Percentiles rank a stretch among this genome's conserved stretches.
Conservation (phyloP, 2,888 invertebrate genomes). For the Cryptus viduatorius region DNA sequence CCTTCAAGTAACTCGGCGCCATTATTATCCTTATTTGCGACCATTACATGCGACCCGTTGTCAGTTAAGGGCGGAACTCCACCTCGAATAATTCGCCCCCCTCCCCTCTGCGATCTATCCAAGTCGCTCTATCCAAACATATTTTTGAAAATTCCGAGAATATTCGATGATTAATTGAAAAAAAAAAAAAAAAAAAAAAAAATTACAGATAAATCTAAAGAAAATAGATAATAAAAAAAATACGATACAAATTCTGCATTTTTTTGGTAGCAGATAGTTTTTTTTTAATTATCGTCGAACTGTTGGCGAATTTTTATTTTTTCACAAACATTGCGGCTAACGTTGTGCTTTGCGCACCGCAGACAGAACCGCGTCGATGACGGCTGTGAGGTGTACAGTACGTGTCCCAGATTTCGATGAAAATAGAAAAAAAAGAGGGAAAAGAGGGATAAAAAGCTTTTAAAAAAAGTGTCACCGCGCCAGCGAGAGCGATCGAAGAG, state of each 20-base stretch:
- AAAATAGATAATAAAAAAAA: not conserved
- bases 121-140: not conserved
- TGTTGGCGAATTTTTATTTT: not conserved
- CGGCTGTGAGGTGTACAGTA: slow-evolving; percentile 22
- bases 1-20: slow-evolving; percentile 51
- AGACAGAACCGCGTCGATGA: not conserved
- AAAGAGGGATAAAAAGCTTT: slow-evolving; percentile 31
- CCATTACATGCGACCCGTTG: slow-evolving; percentile 70
- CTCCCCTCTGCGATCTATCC: not conserved
- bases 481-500: slow-evolving; percentile 68
- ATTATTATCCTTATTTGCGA: slow-evolving; percentile 78
- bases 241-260: not conserved
- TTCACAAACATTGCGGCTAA: not conserved
- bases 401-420: slow-evolving; percentile 25
- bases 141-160: not conserved
- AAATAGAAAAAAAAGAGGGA: slow-evolving; percentile 16
- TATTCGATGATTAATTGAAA: not conserved
- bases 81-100: not conserved
- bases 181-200: not conserved
- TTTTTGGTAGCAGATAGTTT: not conserved
- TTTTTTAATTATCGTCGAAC: not conserved
- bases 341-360: slow-evolving; percentile 8
- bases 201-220: not conserved
- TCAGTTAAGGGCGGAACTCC: slow-evolving; percentile 70
- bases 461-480: slow-evolving; percentile 25